Evolutionary conservation across 2,113 vertebrate genomes (phyloP), one percentile per base, ranked within the genome.

Genomic region (Catharus fuscescens): DNA sequence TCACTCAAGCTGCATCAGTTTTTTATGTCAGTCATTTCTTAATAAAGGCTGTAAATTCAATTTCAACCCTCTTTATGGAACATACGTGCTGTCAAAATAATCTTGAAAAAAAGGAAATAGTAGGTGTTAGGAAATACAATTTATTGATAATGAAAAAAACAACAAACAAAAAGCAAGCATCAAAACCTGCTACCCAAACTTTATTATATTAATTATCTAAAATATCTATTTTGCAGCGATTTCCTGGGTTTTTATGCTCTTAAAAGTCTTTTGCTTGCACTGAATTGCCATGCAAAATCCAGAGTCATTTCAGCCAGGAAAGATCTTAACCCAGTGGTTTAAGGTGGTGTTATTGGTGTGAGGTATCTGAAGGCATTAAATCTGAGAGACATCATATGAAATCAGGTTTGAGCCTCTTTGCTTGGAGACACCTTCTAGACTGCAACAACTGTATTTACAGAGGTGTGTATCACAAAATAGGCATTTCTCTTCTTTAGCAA

Each of bases 271-370:
- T 93, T 84, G 79, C 86, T 84, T 96, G 67, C 57, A 78, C 62
- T 90, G 70, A 93, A 94, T 50, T 87, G 54, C 53, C 60, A 26
- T 61, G 45, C 80, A 93, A 96, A 96, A 96, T 54, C 67, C 71
- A 61, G 78, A 95, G 80, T 80, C 28, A 81, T 80, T 93, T 95
- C 73, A 86, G 88, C 47, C 85, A 88, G 53, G 16, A 60, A 95
- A 94, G 78, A 48, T 77, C 72, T 92, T 79, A 84, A 88, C 57
- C 53, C 50, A 69, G 11, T 64, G 44, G 26, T 57, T 94, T 82
- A 72, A 52, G 32, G 5, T 57, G 84, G 74, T 15, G 40, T 60
- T 29, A 81, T 32, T 45, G 67, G 42, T 78, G 70, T 44, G 67
- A 95, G 18, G 57, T 54, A 93, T 28, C 29, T 67, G 36, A 93